Base-by-base conservation (phyloP, 2,113 vertebrate species). In the Aspidoscelis tigris region DNA sequence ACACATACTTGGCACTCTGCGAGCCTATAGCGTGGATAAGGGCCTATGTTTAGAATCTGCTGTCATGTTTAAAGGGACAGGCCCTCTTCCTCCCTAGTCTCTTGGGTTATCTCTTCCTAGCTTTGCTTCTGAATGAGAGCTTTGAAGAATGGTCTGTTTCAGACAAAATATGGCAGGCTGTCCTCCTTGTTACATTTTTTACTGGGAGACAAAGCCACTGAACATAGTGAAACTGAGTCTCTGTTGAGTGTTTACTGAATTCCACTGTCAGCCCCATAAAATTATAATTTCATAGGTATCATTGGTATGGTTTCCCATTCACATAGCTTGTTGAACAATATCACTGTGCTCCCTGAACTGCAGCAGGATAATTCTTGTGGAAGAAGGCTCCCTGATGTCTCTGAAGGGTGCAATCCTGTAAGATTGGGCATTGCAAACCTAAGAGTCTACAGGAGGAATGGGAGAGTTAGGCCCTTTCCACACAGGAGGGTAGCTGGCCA, bases 41-140 rank as follows among this genome's bases (percentile, higher is more conserved):
- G 70, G 66, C 43, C 69, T 65, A 79, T 72, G 20, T 85, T 78
- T 73, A 73, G 70, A 80, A 16, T 77, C 33, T 77, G 47, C 53
- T 2, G 14, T 50, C 70, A 26, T 72, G 20, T 71, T 74, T 44
- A 41, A 21, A 65, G 4, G 10, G 26, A 50, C 76, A 39, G 58
- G 33, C 12, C 21, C 18, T 61, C 69, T 83, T 80, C 55, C 69
- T 64, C n/a, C 21, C 14, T 73, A 21, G n/a, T 53, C 69, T 39
- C 69, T 12, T 14, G 43, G 53, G 44, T 24, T 43, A 16, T 22
- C 68, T 72, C 24, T 39, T 47, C 61, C n/a, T 61, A 65, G 53
- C 24, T 84, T 61, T 79, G 69, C 47, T 78, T 64, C 26, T 41
- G 39, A 47, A 50, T 9, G 16, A 44, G 24, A 53, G 22, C 41